Percentiles rank a stretch among this genome's conserved stretches.
These are phyloP conservation scores for Pelodiscus sinensis DNA, from an alignment of 2,113 vertebrate species.

Conservation along the genomic window DNA sequence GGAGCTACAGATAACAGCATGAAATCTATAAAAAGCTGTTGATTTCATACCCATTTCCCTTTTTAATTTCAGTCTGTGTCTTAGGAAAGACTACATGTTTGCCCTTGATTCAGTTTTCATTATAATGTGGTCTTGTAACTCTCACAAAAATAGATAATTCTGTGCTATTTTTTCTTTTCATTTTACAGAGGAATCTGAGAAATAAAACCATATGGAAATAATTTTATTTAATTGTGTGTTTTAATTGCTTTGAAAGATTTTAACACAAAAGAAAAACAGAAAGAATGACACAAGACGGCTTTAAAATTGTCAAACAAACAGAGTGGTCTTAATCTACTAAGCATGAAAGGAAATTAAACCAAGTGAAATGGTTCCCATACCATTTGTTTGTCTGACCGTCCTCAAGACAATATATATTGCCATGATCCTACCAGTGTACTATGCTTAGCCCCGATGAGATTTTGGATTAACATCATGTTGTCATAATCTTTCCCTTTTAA, in stretches of 20 bases:
- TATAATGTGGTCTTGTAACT: constrained; percentile 15
- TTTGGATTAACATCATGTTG: background rate
- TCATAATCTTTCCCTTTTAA: background rate
- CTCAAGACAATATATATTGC: background rate
- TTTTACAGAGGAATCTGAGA: constrained; percentile 34
- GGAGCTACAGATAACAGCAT: background rate
- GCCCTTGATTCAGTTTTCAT: background rate
- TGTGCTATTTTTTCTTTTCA: background rate
- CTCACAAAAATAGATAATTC: constrained; percentile 24
- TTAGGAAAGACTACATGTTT: background rate
- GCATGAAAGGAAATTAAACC: background rate
- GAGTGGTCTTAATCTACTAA: background rate
- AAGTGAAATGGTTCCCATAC: background rate
- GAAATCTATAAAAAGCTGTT: background rate
- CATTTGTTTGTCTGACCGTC: background rate
- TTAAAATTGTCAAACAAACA: background rate
- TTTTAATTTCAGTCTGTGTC: constrained; percentile 24
- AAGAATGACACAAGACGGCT: background rate
- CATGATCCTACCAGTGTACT: background rate
- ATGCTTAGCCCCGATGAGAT: background rate
- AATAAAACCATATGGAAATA: background rate
- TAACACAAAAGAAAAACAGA: background rate
- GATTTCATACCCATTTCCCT: constrained; percentile 14
- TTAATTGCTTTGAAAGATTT: background rate
- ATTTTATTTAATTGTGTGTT: background rate